phyloP scores from a whole-genome alignment of 2,888 invertebrate species.

The Tinea pellionella region DNA sequence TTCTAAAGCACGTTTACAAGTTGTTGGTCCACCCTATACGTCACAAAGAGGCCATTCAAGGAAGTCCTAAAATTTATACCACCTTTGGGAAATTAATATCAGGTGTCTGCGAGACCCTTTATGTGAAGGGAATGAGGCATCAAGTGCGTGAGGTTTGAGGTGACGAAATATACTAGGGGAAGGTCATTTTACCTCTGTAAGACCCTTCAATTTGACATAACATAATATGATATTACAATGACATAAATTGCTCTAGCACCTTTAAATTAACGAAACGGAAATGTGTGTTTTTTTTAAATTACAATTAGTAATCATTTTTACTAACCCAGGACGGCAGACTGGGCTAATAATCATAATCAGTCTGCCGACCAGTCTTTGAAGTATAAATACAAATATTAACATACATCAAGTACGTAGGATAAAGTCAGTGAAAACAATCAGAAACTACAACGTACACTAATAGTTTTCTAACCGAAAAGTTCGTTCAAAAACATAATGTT shows the following conservation, averaged over 20 bases:
- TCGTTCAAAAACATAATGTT: neutral
- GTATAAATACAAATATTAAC: too few relatives aligned
- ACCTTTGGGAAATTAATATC: conserved; percentile 64
- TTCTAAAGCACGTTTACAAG: neutral
- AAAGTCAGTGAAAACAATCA: too few relatives aligned
- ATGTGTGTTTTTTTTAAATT: neutral
- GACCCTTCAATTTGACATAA: neutral
- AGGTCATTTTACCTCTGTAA: neutral
- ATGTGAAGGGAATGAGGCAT: conserved; percentile 3
- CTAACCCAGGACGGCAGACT: too few relatives aligned
- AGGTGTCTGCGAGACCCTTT: conserved; percentile 30
- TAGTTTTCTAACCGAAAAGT: neutral
- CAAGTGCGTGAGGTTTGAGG: neutral
- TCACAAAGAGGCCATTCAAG: neutral
- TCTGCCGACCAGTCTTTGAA: too few relatives aligned
- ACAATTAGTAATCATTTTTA: too few relatives aligned
- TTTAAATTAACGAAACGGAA: neutral
- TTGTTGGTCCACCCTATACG: neutral
- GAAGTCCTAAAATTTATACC: conserved; percentile 41
- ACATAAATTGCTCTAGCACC: neutral
- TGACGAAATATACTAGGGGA: neutral
- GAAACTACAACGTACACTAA: neutral
- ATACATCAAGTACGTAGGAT: too few relatives aligned
- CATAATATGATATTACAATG: neutral
- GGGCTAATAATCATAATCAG: too few relatives aligned